Base-by-base conservation (phyloP, 1,140 invertebrate genomes). In the Leucophenga varia region DNA sequence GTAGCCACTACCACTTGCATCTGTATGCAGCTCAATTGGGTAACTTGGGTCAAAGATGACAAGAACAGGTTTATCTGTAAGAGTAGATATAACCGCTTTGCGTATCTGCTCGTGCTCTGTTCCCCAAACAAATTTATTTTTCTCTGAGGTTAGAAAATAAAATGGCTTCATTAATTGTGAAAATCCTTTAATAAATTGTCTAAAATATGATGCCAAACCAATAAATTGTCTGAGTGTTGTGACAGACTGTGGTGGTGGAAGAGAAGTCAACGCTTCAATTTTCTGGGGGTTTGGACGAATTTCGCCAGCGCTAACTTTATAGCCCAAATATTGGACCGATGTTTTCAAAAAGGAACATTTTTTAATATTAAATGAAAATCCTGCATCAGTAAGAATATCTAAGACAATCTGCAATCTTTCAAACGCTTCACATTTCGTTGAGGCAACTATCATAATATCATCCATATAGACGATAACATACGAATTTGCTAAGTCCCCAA, bases 401-500 rank as follows among this genome's bases (percentile, higher is more conserved):
- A 6, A 16, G 42, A 10, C 21, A 43, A 37, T 41, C 25, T 47
- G 22, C 22, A 43, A 49, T 12, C 14, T 50, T 50, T 34, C 43
- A 5, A 51, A 19, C 20, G 36, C 35, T 8, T 35, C 37, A 16
- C 16, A 35, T 41, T 41, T 1, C 47, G 45, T 52, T 48, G 40
- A 12, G 22, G 45, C 46, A 35, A n/a, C 3, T 48, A 49, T 48
- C 40, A 53, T 49, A 5, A 53, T 43, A 14, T 54, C 42, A 28
- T 49, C 52, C 43, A 55, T 50, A 38, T 50, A 54, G 30, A 49
- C 51, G 25, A 53, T 53, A 17, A 41, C 47, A 50, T 19, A 54
- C 3, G 47, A 46, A 36, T 38, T 50, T 12, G 42, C 47, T 39
- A 52, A 14, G 19, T 49, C 52, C 19, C 35, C 40, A 25, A 43